Evolutionary conservation across 2,888 invertebrate species (phyloP), one percentile per base, ranked within the genome.

Genomic region (Cyrtodaria siliqua): DNA sequence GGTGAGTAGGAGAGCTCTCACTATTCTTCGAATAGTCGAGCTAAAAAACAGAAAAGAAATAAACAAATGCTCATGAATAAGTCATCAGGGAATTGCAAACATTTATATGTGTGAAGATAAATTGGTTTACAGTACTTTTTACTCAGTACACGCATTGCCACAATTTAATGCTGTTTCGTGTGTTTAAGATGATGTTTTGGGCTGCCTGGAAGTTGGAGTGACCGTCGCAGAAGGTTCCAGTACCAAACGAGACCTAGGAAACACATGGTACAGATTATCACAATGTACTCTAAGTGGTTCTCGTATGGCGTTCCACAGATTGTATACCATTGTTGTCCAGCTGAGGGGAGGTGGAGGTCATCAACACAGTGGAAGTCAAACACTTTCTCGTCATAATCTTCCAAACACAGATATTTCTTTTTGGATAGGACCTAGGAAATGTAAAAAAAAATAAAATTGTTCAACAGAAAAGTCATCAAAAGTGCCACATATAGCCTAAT

Each of bases 281-380:
- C 91, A 4, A 96, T 94, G 88, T 96, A 96, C 90, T 96, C 96
- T 0, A 93, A 93, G 29, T 95, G 94, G 90, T 96, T 96, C 57
- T 93, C 93, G 85, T 95, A 95, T 0, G 95, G 95, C 1, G 95
- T 96, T 18, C 97, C 97, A 89, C 97, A 97, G 62, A 96, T 94
- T 4, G 96, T 95, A 92, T 97, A 97, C 96, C 96, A 96, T 38
- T 93, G 93, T 0, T 95, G 93, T 1, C 95, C 95, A 0, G 92
- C 87, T 0, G 95, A 95, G 23, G 93, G 93, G 92, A 16, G 92
- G 6, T 33, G 4, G n/a, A n/a, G n/a, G n/a, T n/a, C n/a, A 90
- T 29, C 94, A 8, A 95, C 93, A 91, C 97, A 97, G 84, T 95
- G 94, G 93, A 96, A 97, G 89, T 96, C 95, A 88, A 95, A 96